Percentiles rank a stretch among this genome's conserved stretches.
Conservation (phyloP, 2,888 invertebrate genomes). For the Lasiommata megera region DNA sequence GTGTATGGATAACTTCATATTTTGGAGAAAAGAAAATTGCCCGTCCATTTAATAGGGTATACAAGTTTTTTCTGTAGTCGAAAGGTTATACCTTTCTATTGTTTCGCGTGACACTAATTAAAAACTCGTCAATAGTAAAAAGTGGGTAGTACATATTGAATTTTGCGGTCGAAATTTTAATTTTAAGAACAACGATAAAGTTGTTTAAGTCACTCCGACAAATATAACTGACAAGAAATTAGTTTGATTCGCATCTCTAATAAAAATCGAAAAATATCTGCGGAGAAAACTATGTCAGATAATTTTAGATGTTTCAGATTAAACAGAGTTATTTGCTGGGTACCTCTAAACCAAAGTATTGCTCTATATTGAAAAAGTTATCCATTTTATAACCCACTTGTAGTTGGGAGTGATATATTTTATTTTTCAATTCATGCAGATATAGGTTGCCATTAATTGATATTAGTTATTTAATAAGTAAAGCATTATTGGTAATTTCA, state of each 20-base stretch:
- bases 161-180: too few species aligned
- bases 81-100: too few species aligned
- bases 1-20: not conserved
- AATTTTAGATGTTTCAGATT: not conserved
- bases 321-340: too few species aligned
- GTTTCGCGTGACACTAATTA: too few species aligned
- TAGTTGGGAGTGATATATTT: too few species aligned
- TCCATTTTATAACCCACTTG: not conserved
- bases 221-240: not conserved
- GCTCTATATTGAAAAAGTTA: not conserved
- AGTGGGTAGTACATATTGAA: too few species aligned
- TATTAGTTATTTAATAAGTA: too few species aligned
- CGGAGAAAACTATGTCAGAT: constrained; percentile 6
- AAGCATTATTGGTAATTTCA: too few species aligned
- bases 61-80: too few species aligned
- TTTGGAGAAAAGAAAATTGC: not conserved
- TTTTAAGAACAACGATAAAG: not conserved
- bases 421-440: too few species aligned
- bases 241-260: constrained; percentile 4
- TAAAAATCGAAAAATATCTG: not conserved
- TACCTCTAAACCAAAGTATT: not conserved
- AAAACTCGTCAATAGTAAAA: too few species aligned
- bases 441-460: too few species aligned
- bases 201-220: not conserved
- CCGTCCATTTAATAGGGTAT: not conserved